Evolutionary conservation across 2,113 vertebrate species (phyloP).

Genomic region (Epinephelus cyanopodus): DNA sequence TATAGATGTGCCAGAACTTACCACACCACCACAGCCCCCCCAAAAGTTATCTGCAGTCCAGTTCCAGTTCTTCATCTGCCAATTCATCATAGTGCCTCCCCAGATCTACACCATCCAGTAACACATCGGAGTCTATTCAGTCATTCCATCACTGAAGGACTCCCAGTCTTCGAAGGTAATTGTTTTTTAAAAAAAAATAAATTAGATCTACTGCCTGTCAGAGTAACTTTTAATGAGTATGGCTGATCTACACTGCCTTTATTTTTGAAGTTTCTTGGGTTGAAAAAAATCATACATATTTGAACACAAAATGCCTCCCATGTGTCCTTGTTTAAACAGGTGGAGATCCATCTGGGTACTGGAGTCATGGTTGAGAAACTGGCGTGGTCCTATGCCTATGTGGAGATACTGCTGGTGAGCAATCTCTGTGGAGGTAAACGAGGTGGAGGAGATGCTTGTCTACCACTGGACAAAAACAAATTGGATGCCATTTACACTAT

Average conservation of each 20-base stretch:
- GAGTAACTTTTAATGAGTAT: too few relatives aligned
- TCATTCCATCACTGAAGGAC: too few relatives aligned
- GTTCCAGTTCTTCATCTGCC: constrained; percentile 2
- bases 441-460: constrained; percentile 20
- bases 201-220: too few relatives aligned
- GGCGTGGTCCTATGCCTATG: not conserved
- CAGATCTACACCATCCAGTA: constrained; percentile 1
- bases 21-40: not conserved
- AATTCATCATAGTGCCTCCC: not conserved
- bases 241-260: too few relatives aligned
- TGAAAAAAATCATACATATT: constrained; percentile 5
- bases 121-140: not conserved
- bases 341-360: constrained; percentile 24
- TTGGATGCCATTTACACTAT: too few relatives aligned
- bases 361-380: constrained; percentile 31
- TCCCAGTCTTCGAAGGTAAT: too few relatives aligned
- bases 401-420: constrained; percentile 21
- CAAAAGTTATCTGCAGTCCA: too few relatives aligned
- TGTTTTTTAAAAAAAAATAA: too few relatives aligned
- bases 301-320: not conserved
- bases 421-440: constrained; percentile 6
- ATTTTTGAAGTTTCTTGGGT: too few relatives aligned
- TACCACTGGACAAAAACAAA: too few relatives aligned
- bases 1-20: constrained; percentile 19
- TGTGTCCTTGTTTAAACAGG: constrained; percentile 29